These are phyloP conservation scores for Bathynomus jamesi DNA, from an alignment of 1,140 invertebrate species.

Conservation along the genomic window DNA sequence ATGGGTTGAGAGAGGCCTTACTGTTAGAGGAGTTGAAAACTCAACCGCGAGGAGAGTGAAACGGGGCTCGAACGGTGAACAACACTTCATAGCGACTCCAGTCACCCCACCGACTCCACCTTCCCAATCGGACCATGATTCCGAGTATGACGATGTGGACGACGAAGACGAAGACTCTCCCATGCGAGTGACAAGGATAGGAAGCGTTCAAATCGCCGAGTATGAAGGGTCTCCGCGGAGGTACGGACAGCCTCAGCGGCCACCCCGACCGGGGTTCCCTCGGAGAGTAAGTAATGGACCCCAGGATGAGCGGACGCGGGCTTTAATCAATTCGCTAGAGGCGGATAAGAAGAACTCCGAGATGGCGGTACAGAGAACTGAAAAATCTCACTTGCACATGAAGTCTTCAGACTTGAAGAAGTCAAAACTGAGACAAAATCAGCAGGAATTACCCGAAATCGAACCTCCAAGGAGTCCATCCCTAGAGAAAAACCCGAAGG, in stretches of 20 bases:
- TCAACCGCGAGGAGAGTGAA: background rate
- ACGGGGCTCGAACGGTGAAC: background rate
- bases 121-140: background rate
- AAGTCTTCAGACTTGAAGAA: slow-evolving; percentile 13
- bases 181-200: slow-evolving; percentile 57
- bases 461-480: background rate
- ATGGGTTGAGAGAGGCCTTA: slow-evolving; percentile 37
- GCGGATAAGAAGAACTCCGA: slow-evolving; percentile 10
- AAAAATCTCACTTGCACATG: slow-evolving; percentile 15
- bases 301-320: background rate
- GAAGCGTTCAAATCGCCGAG: slow-evolving; percentile 76
- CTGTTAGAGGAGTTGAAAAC: slow-evolving; percentile 16
- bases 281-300: slow-evolving; percentile 21
- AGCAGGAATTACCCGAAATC: background rate
- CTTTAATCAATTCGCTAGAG: slow-evolving; percentile 3
- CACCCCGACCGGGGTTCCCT: slow-evolving; percentile 38
- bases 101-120: background rate
- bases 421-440: background rate
- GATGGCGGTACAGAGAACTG: slow-evolving; percentile 11
- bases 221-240: slow-evolving; percentile 83
- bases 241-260: slow-evolving; percentile 53
- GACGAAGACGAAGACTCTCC: slow-evolving; percentile 28
- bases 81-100: background rate
- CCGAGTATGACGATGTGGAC: background rate
- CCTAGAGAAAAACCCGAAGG: no score